A percentile compares a stretch with the other conserved stretches of the same genome.
Evolutionary conservation across 2,888 invertebrate genomes (phyloP).

Genomic region (Pachymerium ferrugineum): DNA sequence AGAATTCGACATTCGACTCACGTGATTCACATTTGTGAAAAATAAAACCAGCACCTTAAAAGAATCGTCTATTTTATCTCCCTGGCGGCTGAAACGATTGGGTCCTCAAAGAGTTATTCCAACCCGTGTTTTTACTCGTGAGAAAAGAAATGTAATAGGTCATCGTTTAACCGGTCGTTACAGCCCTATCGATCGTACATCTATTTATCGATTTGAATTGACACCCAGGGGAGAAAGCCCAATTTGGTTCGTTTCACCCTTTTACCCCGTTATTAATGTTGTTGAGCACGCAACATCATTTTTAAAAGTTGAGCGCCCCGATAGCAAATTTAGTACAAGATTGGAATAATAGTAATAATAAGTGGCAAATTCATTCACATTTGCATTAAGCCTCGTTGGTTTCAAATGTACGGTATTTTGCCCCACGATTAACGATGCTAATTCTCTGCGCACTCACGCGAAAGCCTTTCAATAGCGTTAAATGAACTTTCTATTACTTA

Average conservation of each 20-base stretch:
- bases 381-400: conserved; percentile 5
- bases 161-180: not conserved
- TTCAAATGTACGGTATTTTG: not conserved
- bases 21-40: conserved; percentile 4
- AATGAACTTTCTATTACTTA: not conserved
- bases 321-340: not conserved
- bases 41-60: not conserved
- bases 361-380: not conserved
- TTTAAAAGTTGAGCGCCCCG: too few relatives aligned
- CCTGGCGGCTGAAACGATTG: too few relatives aligned
- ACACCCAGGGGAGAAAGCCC: not conserved
- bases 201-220: conserved; percentile 13
- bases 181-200: not conserved
- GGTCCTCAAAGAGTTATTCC: too few relatives aligned
- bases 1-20: conserved; percentile 15
- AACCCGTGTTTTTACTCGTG: too few relatives aligned
- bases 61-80: conserved; percentile 1
- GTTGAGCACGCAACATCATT: conserved; percentile 2
- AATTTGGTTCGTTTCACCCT: conserved; percentile 14
- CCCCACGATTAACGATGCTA: not conserved
- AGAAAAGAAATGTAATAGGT: too few relatives aligned
- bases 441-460: not conserved
- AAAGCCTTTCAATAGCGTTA: not conserved
- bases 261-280: not conserved
- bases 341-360: conserved; percentile 1